Evolutionary conservation across 2,888 invertebrate genomes (phyloP).

Genomic region (Cheilosia urbana): DNA sequence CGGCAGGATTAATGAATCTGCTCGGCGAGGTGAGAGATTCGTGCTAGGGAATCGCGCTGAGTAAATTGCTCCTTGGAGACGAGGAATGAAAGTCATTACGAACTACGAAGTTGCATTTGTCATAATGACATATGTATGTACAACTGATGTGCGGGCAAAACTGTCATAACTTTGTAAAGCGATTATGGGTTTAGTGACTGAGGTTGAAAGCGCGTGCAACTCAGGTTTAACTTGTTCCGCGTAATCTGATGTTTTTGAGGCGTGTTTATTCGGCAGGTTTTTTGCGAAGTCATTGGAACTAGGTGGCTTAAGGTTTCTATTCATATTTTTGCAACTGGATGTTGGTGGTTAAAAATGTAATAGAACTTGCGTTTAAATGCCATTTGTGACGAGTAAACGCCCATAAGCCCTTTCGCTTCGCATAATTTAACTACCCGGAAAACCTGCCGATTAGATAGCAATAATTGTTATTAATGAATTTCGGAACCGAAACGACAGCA

Average conservation of each 20-base stretch:
- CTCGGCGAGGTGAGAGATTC: constrained; percentile 50
- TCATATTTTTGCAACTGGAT: too few relatives aligned
- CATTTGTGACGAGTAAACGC: too few relatives aligned
- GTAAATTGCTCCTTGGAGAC: constrained; percentile 27
- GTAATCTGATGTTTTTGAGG: too few relatives aligned
- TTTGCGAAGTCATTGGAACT: too few relatives aligned
- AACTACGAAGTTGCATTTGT: constrained; percentile 25
- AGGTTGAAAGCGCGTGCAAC: not conserved
- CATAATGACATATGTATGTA: not conserved
- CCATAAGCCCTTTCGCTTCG: too few relatives aligned
- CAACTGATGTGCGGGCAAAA: not conserved
- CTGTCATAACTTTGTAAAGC: constrained; percentile 10
- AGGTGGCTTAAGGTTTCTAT: too few relatives aligned
- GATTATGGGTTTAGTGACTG: not conserved
- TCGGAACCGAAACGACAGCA: not conserved
- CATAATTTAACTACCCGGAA: not conserved
- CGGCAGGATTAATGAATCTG: constrained; percentile 52
- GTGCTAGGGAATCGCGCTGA: constrained; percentile 25
- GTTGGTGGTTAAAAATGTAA: too few relatives aligned
- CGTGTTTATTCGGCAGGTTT: too few relatives aligned
- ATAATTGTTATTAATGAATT: constrained; percentile 2
- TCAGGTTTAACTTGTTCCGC: not conserved
- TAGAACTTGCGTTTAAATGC: too few relatives aligned
- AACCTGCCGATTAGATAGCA: not conserved
- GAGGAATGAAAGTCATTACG: constrained; percentile 49